phyloP scores from a whole-genome alignment of 2,797 vertebrate species.

The Numenius phaeopus region DNA sequence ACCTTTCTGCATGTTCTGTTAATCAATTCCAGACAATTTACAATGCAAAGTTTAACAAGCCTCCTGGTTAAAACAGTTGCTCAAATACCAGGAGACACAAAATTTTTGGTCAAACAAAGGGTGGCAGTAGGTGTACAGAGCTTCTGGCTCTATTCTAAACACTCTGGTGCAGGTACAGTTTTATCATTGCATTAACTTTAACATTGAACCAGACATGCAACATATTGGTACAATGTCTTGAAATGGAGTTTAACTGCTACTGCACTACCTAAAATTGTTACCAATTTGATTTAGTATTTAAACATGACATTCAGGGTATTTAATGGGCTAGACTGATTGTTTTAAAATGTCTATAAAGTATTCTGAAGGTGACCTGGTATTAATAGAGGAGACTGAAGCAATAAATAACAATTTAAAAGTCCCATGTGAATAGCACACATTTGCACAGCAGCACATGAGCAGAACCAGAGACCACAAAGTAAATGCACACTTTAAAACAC shows the following conservation, averaged over 20 bases:
- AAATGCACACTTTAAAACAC: conserved; percentile 1
- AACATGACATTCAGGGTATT: not conserved
- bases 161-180: not conserved
- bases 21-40: not conserved
- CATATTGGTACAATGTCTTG: not conserved
- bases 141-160: not conserved
- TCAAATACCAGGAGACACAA: not conserved
- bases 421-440: not conserved
- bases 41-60: not conserved
- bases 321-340: not conserved
- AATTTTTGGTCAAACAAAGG: not conserved
- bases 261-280: not conserved
- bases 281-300: not conserved
- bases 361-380: not conserved
- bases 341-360: not conserved
- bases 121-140: not conserved
- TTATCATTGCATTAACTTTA: not conserved
- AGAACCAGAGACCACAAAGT: conserved; percentile 22
- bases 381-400: not conserved
- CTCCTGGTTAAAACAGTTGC: not conserved
- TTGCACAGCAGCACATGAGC: not conserved
- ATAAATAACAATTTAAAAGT: not conserved
- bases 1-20: not conserved
- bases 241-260: not conserved
- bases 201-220: not conserved